Percentiles rank a stretch among this genome's conserved stretches.
Evolutionary conservation across 2,888 invertebrate genomes (phyloP).

Genomic region (Syritta pipiens): DNA sequence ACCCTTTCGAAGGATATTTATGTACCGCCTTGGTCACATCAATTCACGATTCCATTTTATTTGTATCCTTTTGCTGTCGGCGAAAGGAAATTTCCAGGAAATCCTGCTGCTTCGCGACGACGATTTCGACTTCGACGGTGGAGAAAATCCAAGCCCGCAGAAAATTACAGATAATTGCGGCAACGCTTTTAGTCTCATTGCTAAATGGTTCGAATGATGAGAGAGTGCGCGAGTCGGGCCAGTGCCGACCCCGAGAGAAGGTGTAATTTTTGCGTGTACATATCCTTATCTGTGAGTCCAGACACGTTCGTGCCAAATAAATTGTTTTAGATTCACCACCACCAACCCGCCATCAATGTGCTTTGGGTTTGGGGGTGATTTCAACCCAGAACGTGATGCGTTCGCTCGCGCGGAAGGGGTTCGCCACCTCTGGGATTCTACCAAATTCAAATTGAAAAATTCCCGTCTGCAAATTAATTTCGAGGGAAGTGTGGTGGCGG

Average conservation of each 20-base stretch:
- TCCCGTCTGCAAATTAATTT: constrained; percentile 68
- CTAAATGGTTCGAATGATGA: constrained; percentile 66
- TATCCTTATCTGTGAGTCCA: constrained; percentile 59
- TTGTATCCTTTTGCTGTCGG: constrained; percentile 1
- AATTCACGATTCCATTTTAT: constrained; percentile 61
- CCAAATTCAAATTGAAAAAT: constrained; percentile 63
- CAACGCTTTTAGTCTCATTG: constrained; percentile 46
- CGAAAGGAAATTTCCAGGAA: not conserved
- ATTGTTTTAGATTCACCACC: constrained; percentile 67
- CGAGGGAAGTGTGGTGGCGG: not conserved
- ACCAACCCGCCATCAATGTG: constrained; percentile 5
- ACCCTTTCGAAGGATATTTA: constrained; percentile 47
- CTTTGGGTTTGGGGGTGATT: not conserved
- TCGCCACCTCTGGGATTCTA: not conserved
- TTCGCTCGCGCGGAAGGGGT: constrained; percentile 30
- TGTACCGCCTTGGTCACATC: constrained; percentile 60
- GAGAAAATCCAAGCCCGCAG: constrained; percentile 63
- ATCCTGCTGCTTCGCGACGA: constrained; percentile 12
- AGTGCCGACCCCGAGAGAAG: constrained; percentile 27
- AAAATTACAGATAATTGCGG: constrained; percentile 68
- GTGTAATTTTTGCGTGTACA: constrained; percentile 20
- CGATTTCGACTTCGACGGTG: constrained; percentile 10
- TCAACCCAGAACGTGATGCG: constrained; percentile 15
- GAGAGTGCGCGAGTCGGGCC: constrained; percentile 8
- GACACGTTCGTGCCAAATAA: constrained; percentile 63